These are phyloP conservation scores for Eueremaeus valkanovi DNA, from an alignment of 2,888 invertebrate species.

Conservation along the genomic window DNA sequence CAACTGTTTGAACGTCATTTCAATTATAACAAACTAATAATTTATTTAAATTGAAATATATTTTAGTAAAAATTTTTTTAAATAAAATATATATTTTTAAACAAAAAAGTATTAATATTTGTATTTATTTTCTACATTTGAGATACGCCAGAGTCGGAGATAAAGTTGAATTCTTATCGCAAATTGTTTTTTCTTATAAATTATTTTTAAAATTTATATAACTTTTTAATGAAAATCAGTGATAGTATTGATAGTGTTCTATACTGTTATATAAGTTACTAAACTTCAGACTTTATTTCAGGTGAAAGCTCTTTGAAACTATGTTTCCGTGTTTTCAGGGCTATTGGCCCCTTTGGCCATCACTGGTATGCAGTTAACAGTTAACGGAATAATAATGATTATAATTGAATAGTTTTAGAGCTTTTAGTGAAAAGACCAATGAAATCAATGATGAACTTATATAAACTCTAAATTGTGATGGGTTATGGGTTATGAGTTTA, in stretches of 20 bases:
- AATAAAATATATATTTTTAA: neutral
- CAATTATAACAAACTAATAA: no score
- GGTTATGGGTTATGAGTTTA: conserved; percentile 2
- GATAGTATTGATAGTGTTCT: no score
- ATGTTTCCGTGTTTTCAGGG: conserved; percentile 32
- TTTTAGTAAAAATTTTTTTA: no score
- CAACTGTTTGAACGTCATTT: neutral
- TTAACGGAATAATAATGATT: neutral
- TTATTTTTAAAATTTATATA: no score
- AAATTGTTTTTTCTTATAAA: no score
- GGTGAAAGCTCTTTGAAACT: conserved; percentile 27
- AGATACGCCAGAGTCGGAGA: no score
- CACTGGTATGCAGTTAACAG: neutral
- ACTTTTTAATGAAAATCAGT: no score
- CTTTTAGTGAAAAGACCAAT: neutral
- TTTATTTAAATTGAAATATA: neutral
- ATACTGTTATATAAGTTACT: neutral
- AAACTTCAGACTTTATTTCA: neutral
- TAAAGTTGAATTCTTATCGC: no score
- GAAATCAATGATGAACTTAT: neutral
- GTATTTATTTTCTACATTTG: no score
- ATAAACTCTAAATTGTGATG: neutral
- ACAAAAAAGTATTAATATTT: no score
- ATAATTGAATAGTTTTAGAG: neutral
- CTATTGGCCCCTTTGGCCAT: conserved; percentile 20